A percentile compares a stretch with the other conserved stretches of the same genome.
These are phyloP conservation scores for Trichomalopsis sarcophagae DNA, from an alignment of 1,140 invertebrate species.

Conservation along the genomic window DNA sequence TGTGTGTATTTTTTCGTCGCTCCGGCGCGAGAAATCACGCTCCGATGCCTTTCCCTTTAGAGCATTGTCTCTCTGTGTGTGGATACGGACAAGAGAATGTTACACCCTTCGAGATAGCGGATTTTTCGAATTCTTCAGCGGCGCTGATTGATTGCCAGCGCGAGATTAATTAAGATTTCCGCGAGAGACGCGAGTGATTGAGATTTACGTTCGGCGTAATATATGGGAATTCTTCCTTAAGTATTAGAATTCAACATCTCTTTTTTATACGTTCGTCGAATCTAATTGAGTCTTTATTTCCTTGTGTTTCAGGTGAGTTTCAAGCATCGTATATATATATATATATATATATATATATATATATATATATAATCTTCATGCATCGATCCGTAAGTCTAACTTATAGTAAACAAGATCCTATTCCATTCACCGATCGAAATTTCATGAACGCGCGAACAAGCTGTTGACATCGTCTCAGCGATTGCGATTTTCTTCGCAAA, in stretches of 20 bases:
- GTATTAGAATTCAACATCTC: neutral
- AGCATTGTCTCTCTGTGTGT: constrained; percentile 5
- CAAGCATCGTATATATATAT: too few relatives aligned
- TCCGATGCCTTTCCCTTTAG: constrained; percentile 15
- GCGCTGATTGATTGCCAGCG: constrained; percentile 13
- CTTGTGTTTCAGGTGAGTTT: constrained; percentile 15
- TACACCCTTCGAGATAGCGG: neutral
- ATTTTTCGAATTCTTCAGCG: constrained; percentile 25
- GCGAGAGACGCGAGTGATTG: too few relatives aligned
- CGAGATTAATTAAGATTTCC: neutral
- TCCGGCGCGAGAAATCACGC: constrained; percentile 22
- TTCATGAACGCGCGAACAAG: neutral
- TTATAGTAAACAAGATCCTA: too few relatives aligned
- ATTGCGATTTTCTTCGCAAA: neutral
- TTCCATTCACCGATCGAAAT: neutral
- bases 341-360: too few relatives aligned
- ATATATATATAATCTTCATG: too few relatives aligned
- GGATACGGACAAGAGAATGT: neutral
- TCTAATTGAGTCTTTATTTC: neutral
- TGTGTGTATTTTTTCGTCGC: constrained; percentile 18
- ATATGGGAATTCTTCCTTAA: neutral
- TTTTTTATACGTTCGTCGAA: neutral
- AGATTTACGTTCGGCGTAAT: too few relatives aligned
- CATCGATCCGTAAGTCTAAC: too few relatives aligned
- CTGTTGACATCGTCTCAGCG: too few relatives aligned